phyloP scores from a whole-genome alignment of 2,888 invertebrate species.

The Calliphora vomitoria region DNA sequence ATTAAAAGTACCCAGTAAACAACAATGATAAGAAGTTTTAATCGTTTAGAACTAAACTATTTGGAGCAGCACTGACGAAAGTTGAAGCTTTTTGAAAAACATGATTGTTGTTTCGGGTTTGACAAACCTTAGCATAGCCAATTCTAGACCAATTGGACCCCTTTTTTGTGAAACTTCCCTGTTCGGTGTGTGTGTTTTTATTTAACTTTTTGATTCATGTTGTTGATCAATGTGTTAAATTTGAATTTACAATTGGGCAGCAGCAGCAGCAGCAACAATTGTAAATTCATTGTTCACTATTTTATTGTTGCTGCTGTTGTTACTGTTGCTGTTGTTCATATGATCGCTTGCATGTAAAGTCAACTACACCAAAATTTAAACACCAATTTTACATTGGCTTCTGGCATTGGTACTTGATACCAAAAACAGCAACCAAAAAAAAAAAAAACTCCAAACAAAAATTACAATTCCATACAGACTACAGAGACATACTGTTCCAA shows the following conservation, averaged over 20 bases:
- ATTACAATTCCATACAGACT: conserved; percentile 57
- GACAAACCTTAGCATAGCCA: no score
- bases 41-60: no score
- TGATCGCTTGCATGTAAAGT: conserved; percentile 65
- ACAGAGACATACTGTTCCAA: conserved; percentile 11
- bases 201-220: conserved; percentile 61
- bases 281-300: conserved; percentile 69
- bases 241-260: conserved; percentile 71
- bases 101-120: no score
- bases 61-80: no score
- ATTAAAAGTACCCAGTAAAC: no score
- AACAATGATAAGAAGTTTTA: no score
- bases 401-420: conserved; percentile 72
- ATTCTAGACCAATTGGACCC: no score
- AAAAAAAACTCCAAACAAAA: conserved; percentile 17
- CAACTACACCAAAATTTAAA: conserved; percentile 67
- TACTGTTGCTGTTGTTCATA: conserved; percentile 26
- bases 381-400: conserved; percentile 73
- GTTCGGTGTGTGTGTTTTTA: not conserved
- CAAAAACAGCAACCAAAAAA: conserved; percentile 1
- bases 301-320: conserved; percentile 61
- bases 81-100: no score
- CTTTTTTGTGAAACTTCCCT: not conserved
- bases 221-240: conserved; percentile 70
- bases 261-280: conserved; percentile 62